Conservation (phyloP, 1,140 invertebrate species). For the Heterodera carotae region DNA sequence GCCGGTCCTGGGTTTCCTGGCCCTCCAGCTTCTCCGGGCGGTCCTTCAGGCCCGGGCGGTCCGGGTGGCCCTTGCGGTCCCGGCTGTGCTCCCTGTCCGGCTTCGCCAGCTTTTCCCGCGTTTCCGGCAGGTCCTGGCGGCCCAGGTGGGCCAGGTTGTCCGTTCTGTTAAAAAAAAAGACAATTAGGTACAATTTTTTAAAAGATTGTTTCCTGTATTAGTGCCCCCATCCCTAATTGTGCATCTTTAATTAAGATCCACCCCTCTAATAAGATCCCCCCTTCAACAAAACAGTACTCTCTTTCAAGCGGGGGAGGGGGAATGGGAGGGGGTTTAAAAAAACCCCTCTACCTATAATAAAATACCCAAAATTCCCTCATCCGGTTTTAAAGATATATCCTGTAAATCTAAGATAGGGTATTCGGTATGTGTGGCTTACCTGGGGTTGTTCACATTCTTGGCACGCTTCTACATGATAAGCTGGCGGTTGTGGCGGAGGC, state of each 20-base stretch:
- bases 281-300: too few relatives aligned
- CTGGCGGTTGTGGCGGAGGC: slow-evolving; percentile 10
- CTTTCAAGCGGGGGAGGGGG: too few relatives aligned
- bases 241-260: too few relatives aligned
- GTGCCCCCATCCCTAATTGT: too few relatives aligned
- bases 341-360: too few relatives aligned
- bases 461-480: slow-evolving; percentile 9
- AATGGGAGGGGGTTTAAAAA: too few relatives aligned
- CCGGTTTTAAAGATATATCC: too few relatives aligned
- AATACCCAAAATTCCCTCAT: too few relatives aligned
- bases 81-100: not conserved
- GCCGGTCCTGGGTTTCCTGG: slow-evolving; percentile 37
- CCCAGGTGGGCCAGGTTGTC: not conserved
- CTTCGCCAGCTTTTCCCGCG: not conserved
- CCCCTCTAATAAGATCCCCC: too few relatives aligned
- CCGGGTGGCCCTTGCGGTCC: slow-evolving; percentile 31
- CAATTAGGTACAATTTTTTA: too few relatives aligned
- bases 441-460: slow-evolving; percentile 17
- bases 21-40: slow-evolving; percentile 11
- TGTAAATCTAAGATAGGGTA: too few relatives aligned
- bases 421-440: not conserved
- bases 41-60: slow-evolving; percentile 28
- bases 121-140: not conserved
- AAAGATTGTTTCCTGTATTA: too few relatives aligned
- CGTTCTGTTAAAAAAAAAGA: not conserved